Evolutionary conservation across 2,797 vertebrate species (phyloP), one percentile per base, ranked within the genome.

Genomic region (Babyrousa celebensis): DNA sequence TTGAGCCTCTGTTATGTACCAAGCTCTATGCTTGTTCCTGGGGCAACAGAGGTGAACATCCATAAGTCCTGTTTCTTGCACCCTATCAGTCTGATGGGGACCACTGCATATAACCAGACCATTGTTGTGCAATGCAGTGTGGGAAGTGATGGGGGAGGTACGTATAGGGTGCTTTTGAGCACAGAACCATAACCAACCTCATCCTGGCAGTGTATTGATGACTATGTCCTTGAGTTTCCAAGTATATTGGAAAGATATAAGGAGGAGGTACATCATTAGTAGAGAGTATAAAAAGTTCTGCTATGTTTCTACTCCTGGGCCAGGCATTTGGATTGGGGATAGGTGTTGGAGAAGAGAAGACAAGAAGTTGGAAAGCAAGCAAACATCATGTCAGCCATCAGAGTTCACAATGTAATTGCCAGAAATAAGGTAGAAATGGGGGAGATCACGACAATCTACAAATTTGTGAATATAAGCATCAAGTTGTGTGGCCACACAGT

Each of bases 391-490:
- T 63, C 27, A 83, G 70, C 32, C 36, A 62, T 67, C 21, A 83
- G 48, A 58, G 62, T 84, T 97, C 56, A 40, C 12, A 68, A 29
- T 60, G 68, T 67, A 86, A 93, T 36, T 75, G 20, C 17, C 43
- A n/a, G 25, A 80, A 74, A 95, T 60, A 90, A 79, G n/a, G 29
- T 18, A 8, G 17, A 90, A 77, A 21, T 52, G 20, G 71, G 77
- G 56, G 32, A 40, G 92, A 90, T 60, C n/a, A 94, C 82, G 36
- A 67, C 25, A 6, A 23, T 52, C 78, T 89, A 85, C 56, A 82
- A 43, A 48, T 83, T 8, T 29, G 5, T 68, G 20, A 95, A 10
- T n/a, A 21, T 36, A 56, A 77, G 27, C 10, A 84, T 72, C 6
- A 0, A 78, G 32, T 67, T 40, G 16, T 68, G 27, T 80, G 40